phyloP scores from a whole-genome alignment of 2,113 vertebrate species.

The Scalopus aquaticus region DNA sequence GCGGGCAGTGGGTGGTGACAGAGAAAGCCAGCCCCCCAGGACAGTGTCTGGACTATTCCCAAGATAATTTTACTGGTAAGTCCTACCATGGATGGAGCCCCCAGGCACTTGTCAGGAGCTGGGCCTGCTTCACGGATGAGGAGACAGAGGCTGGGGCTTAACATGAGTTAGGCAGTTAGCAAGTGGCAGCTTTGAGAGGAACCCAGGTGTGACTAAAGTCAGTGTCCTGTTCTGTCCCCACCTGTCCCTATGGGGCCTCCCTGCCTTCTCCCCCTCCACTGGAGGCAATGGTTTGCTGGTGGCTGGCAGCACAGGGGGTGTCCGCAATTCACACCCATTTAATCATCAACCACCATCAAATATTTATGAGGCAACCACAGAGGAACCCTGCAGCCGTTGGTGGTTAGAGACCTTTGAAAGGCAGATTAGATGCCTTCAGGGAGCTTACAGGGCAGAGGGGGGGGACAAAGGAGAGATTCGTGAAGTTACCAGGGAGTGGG shows the following conservation, averaged over 20 bases:
- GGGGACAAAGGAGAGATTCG: not conserved
- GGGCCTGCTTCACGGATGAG: not conserved
- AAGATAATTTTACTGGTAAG: not conserved
- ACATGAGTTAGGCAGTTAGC: not conserved
- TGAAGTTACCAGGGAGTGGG: not conserved
- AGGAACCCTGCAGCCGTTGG: not conserved
- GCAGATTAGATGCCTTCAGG: not conserved
- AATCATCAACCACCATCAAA: constrained; percentile 43
- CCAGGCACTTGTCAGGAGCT: not conserved
- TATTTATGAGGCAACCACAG: constrained; percentile 23
- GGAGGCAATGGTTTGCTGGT: constrained; percentile 2
- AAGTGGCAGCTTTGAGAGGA: not conserved
- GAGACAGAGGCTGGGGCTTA: not conserved
- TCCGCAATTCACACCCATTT: not conserved
- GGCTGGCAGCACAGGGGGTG: not conserved
- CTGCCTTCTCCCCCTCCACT: not conserved
- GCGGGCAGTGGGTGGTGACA: not conserved
- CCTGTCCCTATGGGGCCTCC: too few relatives aligned
- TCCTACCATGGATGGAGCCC: not conserved
- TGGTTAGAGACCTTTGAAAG: not conserved
- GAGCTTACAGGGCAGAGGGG: not conserved
- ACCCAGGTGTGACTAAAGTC: not conserved
- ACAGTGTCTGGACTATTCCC: not conserved
- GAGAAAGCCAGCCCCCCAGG: not conserved
- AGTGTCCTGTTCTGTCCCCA: not conserved